Conservation (phyloP, 2,113 vertebrate species). For the Colistium nudipinnis region DNA sequence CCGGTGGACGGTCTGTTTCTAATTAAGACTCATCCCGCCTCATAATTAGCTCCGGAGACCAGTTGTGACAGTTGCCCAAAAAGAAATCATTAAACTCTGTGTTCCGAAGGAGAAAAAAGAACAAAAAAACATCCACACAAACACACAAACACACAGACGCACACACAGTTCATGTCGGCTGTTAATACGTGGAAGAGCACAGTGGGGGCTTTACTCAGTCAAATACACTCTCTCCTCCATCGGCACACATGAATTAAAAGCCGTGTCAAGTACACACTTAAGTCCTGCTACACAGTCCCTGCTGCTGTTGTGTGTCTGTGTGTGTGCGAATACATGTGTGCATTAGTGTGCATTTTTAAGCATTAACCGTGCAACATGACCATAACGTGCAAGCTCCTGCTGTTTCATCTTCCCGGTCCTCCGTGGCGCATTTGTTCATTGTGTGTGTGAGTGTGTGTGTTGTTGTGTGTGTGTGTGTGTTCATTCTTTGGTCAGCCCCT, state of each 20-base stretch:
- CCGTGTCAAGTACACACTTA: conserved; percentile 16
- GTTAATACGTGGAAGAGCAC: not conserved
- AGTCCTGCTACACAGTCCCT: not conserved
- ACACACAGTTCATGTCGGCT: not conserved
- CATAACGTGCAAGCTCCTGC: not conserved
- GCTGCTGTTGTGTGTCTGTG: not conserved
- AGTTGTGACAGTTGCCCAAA: not conserved
- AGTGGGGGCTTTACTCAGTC: conserved; percentile 31
- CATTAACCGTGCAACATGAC: not conserved
- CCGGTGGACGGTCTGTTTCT: not conserved
- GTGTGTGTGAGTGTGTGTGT: conserved; percentile 4
- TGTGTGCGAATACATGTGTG: not conserved
- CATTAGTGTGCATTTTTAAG: not conserved
- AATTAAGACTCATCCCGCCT: not conserved
- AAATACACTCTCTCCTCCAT: conserved; percentile 21
- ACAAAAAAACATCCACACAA: not conserved
- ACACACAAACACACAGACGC: not conserved
- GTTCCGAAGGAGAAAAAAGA: not conserved
- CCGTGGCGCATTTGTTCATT: too few relatives aligned
- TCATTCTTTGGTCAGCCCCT: conserved; percentile 34
- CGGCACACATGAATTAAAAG: conserved; percentile 37
- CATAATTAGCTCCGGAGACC: conserved; percentile 1
- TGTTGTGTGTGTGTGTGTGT: conserved; percentile 27
- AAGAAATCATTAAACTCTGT: not conserved
- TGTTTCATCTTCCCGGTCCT: conserved; percentile 10